Evolutionary conservation across 2,797 vertebrate species (phyloP).

Genomic region (Chrysolophus pictus): DNA sequence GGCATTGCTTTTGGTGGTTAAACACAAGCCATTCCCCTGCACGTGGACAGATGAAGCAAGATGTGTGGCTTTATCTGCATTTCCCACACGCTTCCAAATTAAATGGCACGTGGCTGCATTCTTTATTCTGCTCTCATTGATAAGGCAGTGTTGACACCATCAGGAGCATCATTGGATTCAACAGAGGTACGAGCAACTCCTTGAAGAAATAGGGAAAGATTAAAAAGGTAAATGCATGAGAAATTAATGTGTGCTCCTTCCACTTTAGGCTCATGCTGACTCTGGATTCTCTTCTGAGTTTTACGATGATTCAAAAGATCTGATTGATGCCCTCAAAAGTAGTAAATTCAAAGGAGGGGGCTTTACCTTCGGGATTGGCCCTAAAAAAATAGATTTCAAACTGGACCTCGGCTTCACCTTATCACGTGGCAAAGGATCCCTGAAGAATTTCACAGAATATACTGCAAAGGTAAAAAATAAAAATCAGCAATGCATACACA

Average conservation of each 20-base stretch:
- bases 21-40: not conserved
- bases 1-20: not conserved
- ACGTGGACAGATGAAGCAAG: not conserved
- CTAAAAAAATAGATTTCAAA: fast-evolving
- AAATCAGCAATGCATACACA: not conserved
- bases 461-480: conserved; percentile 78
- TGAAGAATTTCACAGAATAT: conserved; percentile 82
- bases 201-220: not conserved
- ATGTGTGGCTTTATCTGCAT: not conserved
- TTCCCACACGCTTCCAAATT: not conserved
- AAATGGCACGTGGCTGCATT: fast-evolving
- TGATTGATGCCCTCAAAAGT: conserved; percentile 78
- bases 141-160: not conserved
- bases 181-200: not conserved
- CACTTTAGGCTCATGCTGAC: conserved; percentile 86
- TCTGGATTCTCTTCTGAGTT: conserved; percentile 83
- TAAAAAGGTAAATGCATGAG: not conserved
- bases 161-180: not conserved
- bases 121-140: not conserved
- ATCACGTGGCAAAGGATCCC: conserved; percentile 31
- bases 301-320: conserved; percentile 77
- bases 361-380: conserved; percentile 56
- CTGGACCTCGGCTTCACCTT: conserved; percentile 47
- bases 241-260: conserved; percentile 4
- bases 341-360: conserved; percentile 32